Conservation (phyloP, 2,113 vertebrate genomes). For the Lepisosteus oculatus region DNA sequence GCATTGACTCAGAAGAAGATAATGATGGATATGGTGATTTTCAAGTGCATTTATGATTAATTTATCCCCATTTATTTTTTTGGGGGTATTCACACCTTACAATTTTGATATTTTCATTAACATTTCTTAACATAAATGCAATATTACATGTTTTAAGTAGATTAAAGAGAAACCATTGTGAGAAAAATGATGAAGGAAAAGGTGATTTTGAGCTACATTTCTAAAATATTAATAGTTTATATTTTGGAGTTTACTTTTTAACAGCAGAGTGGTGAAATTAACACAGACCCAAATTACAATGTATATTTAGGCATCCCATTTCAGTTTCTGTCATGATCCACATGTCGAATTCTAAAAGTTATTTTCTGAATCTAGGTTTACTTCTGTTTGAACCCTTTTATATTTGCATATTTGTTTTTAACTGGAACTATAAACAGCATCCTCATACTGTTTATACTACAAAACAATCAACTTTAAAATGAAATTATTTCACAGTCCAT, state of each 20-base stretch:
- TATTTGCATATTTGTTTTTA: too few relatives aligned
- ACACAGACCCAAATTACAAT: too few relatives aligned
- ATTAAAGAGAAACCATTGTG: constrained; percentile 24
- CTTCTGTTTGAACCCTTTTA: too few relatives aligned
- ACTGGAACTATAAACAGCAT: too few relatives aligned
- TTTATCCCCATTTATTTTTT: constrained; percentile 35
- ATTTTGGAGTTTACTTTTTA: neutral
- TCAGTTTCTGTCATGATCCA: too few relatives aligned
- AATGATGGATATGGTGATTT: constrained; percentile 56
- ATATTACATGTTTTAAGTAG: constrained; percentile 29
- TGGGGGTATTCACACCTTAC: constrained; percentile 17
- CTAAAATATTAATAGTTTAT: constrained; percentile 16
- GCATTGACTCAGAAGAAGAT: constrained; percentile 44
- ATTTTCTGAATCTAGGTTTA: too few relatives aligned
- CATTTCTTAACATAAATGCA: constrained; percentile 28
- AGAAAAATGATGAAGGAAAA: constrained; percentile 10
- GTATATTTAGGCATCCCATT: too few relatives aligned
- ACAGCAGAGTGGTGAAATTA: too few relatives aligned
- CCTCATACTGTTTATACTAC: too few relatives aligned
- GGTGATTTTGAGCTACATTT: constrained; percentile 16
- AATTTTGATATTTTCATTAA: constrained; percentile 33
- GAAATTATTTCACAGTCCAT: too few relatives aligned
- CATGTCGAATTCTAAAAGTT: too few relatives aligned
- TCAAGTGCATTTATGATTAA: constrained; percentile 52
- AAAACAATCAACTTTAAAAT: too few relatives aligned